Conservation (phyloP, 1,140 invertebrate genomes). For the Platyscapa corneri region DNA sequence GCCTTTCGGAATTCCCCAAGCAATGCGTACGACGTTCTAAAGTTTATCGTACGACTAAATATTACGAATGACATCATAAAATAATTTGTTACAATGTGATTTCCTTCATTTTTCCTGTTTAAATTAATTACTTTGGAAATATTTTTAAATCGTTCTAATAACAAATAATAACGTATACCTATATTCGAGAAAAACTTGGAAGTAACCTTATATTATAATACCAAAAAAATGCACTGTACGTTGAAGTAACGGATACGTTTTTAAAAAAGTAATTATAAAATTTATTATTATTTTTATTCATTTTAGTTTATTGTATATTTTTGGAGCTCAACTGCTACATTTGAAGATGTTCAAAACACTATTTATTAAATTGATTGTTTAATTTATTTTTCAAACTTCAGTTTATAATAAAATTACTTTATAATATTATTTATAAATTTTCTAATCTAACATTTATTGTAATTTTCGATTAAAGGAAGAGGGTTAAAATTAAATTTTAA, state of each 20-base stretch:
- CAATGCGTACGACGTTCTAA: conserved; percentile 22
- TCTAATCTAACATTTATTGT: background rate
- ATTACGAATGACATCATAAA: conserved; percentile 48
- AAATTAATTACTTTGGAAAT: background rate
- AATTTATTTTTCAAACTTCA: no score
- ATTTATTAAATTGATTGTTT: no score
- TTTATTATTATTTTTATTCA: no score
- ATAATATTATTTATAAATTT: background rate
- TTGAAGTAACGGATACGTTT: no score
- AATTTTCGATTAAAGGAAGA: background rate
- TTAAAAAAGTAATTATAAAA: no score
- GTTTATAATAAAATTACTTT: no score
- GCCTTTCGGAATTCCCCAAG: conserved; percentile 42
- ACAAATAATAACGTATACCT: background rate
- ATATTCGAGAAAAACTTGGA: background rate
- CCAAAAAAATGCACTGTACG: no score
- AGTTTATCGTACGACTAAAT: conserved; percentile 41
- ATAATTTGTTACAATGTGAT: conserved; percentile 32
- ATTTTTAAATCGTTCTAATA: background rate
- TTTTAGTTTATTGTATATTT: no score
- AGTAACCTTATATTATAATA: no score
- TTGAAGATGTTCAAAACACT: no score
- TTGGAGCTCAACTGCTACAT: no score
- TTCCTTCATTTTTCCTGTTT: conserved; percentile 17
- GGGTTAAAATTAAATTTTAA: conserved; percentile 9